Base-by-base conservation (phyloP, 2,797 vertebrate species). In the Micropoecilia bifurca region DNA sequence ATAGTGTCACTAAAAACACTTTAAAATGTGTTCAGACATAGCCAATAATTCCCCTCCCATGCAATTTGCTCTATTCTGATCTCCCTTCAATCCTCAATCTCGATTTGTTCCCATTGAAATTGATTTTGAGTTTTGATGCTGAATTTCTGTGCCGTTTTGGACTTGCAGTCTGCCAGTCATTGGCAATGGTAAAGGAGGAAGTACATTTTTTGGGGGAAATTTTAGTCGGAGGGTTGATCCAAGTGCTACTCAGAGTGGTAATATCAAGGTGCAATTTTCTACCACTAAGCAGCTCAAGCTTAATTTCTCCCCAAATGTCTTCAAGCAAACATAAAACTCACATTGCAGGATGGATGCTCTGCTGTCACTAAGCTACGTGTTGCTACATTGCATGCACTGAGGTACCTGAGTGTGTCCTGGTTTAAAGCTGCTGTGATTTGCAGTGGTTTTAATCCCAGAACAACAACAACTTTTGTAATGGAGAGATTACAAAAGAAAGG, bases 1-100 rank as follows among this genome's bases (percentile, higher is more conserved):
- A 73, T 78, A 80, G 72, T 84, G 74, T 78, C 36, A 74, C 43
- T 71, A 79, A 85, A 76, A 82, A 69, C 1, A 48, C 71, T 25
- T 73, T 72, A n/a, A 63, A 73, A 76, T 66, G 81, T 33, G 66
- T 75, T 81, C 41, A 53, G 13, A 61, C 43, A 75, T 25, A 25
- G 50, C 22, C 50, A 41, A 41, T 41, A 41, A 41, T 41, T 53
- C 22, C 50, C 50, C 7, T 25, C 22, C 50, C 25, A 22, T 53
- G 50, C 50, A 53, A 9, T 53, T 25, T 25, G 1, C 8, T 25
- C 50, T 53, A 10, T 53, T 53, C 8, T 25, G 22, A 9, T 25
- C 22, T 53, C 50, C 50, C 50, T 53, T 53, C 50, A 53, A 8
- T 53, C 7, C 50, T 53, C 50, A 53, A 10, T 25, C 50, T 53